These are phyloP conservation scores for Dascillus cervinus DNA, from an alignment of 2,888 invertebrate genomes.

Conservation along the genomic window DNA sequence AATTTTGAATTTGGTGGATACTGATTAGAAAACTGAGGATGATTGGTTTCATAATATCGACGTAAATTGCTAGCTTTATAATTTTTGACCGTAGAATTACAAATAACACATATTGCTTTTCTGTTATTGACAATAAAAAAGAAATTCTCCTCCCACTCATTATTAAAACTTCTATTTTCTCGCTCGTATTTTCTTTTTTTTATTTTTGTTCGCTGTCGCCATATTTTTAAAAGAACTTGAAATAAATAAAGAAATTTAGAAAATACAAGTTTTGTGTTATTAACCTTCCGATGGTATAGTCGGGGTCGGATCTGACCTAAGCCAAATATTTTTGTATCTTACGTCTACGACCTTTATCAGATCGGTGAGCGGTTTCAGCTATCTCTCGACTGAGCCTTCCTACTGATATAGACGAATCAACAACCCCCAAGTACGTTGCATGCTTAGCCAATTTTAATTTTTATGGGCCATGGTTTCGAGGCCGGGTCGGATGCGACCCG, in stretches of 20 bases:
- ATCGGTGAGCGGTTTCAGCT: no score
- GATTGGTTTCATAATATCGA: constrained; percentile 12
- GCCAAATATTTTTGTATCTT: no score
- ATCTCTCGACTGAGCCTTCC: no score
- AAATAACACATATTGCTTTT: constrained; percentile 8
- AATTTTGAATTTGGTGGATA: constrained; percentile 13
- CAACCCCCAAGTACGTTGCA: no score
- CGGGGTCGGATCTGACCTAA: no score
- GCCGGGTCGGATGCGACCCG: no score
- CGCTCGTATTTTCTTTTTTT: constrained; percentile 7
- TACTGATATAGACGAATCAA: no score
- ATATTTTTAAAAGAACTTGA: constrained; percentile 10
- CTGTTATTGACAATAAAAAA: constrained; percentile 28
- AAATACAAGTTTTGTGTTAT: constrained; percentile 10
- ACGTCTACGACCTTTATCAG: no score
- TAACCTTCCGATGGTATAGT: no score
- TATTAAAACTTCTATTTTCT: constrained; percentile 11
- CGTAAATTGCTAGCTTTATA: constrained; percentile 11
- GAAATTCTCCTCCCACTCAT: constrained; percentile 11
- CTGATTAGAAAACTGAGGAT: constrained; percentile 11
- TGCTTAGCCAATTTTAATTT: no score
- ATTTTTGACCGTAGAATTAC: constrained; percentile 8
- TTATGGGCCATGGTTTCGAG: no score
- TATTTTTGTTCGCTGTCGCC: constrained; percentile 6
- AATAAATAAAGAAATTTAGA: constrained; percentile 6